Conservation (phyloP, 2,113 vertebrate genomes). For the Corvus hawaiiensis region DNA sequence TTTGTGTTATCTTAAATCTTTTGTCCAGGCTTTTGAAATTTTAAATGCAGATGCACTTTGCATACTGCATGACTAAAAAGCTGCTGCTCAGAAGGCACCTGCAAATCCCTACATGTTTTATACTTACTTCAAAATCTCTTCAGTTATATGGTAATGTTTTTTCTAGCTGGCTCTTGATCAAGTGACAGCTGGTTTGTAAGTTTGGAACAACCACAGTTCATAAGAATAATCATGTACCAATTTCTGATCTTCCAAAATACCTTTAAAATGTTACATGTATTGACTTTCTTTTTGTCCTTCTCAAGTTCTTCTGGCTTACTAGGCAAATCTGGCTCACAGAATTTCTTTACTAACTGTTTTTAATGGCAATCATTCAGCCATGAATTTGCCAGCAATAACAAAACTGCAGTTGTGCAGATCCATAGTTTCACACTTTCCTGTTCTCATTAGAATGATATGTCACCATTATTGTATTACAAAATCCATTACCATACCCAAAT, state of each 20-base stretch:
- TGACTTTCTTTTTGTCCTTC: background rate
- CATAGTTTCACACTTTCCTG: background rate
- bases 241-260: background rate
- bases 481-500: background rate
- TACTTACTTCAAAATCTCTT: background rate
- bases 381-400: background rate
- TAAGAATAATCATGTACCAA: background rate
- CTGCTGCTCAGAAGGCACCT: background rate
- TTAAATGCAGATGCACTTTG: background rate
- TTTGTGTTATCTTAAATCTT: background rate
- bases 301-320: constrained; percentile 3
- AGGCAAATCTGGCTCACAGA: background rate
- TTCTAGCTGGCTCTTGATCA: background rate
- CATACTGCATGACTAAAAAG: background rate
- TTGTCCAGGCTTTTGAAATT: background rate
- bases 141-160: background rate
- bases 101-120: background rate
- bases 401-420: background rate
- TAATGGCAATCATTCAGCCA: background rate
- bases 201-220: background rate
- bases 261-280: constrained; percentile 7
- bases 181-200: background rate
- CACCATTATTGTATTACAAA: background rate
- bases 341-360: background rate
- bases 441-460: background rate